phyloP scores from a whole-genome alignment of 2,797 vertebrate species.

The Pipistrellus nathusii region DNA sequence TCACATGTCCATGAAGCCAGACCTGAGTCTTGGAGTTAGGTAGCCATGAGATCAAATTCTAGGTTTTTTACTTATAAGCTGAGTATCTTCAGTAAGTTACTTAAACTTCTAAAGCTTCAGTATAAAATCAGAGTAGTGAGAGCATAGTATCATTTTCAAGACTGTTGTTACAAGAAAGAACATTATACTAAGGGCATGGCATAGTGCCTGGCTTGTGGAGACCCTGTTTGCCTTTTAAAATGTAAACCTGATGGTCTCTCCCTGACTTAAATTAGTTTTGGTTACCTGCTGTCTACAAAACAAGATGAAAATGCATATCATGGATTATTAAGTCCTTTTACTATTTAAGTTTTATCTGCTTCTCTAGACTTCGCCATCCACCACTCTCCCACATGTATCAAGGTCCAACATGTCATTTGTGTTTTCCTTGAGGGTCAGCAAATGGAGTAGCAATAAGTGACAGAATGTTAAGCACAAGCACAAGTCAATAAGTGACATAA shows the following conservation, averaged over 20 bases:
- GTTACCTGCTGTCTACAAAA: background rate
- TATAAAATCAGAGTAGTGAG: background rate
- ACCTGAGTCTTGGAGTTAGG: background rate
- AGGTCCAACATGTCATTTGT: background rate
- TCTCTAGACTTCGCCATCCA: background rate
- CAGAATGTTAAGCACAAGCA: background rate
- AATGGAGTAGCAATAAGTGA: background rate
- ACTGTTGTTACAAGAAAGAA: background rate
- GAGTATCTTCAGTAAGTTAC: background rate
- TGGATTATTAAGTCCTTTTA: background rate
- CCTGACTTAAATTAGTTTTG: slow-evolving; percentile 15
- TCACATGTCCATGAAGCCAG: background rate
- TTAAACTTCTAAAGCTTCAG: slow-evolving; percentile 30
- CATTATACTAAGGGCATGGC: background rate
- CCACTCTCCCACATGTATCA: background rate
- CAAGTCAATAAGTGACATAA: background rate
- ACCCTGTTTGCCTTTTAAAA: background rate
- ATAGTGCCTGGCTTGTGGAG: background rate
- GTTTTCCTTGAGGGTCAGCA: slow-evolving; percentile 17
- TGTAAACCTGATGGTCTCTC: background rate
- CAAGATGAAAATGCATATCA: slow-evolving; percentile 1
- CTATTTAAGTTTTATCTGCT: background rate
- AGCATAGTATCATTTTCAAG: background rate
- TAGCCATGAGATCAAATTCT: background rate
- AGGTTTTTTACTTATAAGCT: slow-evolving; percentile 11